A percentile compares a stretch with the other conserved stretches of the same genome.
Conservation (phyloP, 2,888 invertebrate genomes). For the Brachypalpus laphriformis region DNA sequence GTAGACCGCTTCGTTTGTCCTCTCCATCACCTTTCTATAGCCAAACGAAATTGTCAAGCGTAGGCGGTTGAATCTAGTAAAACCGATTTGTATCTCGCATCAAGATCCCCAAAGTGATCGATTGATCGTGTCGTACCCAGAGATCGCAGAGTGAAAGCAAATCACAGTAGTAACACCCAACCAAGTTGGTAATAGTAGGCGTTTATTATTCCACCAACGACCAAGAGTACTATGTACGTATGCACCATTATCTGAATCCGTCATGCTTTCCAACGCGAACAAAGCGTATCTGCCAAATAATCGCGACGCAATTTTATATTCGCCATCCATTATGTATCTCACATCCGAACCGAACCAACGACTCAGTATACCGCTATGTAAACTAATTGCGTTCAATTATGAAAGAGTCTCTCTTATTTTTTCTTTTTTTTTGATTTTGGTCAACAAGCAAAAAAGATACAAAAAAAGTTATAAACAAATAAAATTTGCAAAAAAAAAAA, state of each 20-base stretch:
- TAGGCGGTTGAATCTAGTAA: slow-evolving; percentile 3
- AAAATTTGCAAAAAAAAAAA: slow-evolving; percentile 6
- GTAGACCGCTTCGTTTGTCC: background rate
- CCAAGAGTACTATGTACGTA: background rate
- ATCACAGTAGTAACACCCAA: slow-evolving; percentile 1
- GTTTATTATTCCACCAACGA: slow-evolving; percentile 55
- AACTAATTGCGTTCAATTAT: slow-evolving; percentile 66
- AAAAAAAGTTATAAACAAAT: slow-evolving; percentile 20
- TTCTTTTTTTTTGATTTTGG: background rate
- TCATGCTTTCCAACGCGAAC: slow-evolving; percentile 57
- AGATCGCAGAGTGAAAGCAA: slow-evolving; percentile 33
- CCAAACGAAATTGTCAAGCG: background rate
- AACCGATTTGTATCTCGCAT: background rate
- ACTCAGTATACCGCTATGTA: slow-evolving; percentile 50
- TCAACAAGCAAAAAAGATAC: slow-evolving; percentile 11
- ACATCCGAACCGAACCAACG: background rate
- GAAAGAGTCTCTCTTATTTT: slow-evolving; percentile 20
- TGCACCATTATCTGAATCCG: slow-evolving; percentile 34
- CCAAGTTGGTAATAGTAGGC: slow-evolving; percentile 11
- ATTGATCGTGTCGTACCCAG: background rate
- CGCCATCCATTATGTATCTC: slow-evolving; percentile 34
- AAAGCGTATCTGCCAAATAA: slow-evolving; percentile 58
- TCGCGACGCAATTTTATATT: slow-evolving; percentile 36
- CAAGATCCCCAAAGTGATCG: slow-evolving; percentile 16
- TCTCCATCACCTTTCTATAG: background rate